These are phyloP conservation scores for Hipposideros armiger DNA, from an alignment of 2,113 vertebrate genomes.

Conservation along the genomic window DNA sequence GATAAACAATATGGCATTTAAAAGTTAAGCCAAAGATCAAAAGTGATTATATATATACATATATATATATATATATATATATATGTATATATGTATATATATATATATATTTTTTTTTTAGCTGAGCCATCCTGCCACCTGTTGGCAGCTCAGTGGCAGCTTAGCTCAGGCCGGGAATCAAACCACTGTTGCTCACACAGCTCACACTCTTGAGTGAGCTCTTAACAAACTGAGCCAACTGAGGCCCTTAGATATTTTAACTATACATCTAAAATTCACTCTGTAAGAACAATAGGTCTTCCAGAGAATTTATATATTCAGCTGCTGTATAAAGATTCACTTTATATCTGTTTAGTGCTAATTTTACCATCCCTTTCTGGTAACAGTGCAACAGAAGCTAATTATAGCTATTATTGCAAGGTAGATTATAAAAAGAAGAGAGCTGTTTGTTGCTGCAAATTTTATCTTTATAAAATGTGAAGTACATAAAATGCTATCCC, in stretches of 20 bases:
- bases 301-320: not conserved
- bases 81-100: no score
- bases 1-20: conserved; percentile 51
- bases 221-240: no score
- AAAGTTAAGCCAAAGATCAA: conserved; percentile 56
- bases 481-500: conserved; percentile 52
- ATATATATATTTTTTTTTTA: no score
- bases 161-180: no score
- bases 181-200: no score
- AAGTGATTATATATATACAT: no score
- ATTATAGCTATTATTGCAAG: not conserved
- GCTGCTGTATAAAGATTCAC: not conserved
- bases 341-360: not conserved
- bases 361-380: conserved; percentile 38
- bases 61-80: no score
- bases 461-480: conserved; percentile 64
- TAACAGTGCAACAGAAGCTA: not conserved
- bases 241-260: not conserved
- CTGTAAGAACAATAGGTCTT: not conserved
- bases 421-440: conserved; percentile 20
- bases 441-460: not conserved
- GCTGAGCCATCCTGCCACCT: no score
- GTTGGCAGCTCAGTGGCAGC: no score
- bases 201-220: no score
- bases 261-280: conserved; percentile 50